Base-by-base conservation (phyloP, 2,113 vertebrate genomes). In the Caloenas nicobarica region DNA sequence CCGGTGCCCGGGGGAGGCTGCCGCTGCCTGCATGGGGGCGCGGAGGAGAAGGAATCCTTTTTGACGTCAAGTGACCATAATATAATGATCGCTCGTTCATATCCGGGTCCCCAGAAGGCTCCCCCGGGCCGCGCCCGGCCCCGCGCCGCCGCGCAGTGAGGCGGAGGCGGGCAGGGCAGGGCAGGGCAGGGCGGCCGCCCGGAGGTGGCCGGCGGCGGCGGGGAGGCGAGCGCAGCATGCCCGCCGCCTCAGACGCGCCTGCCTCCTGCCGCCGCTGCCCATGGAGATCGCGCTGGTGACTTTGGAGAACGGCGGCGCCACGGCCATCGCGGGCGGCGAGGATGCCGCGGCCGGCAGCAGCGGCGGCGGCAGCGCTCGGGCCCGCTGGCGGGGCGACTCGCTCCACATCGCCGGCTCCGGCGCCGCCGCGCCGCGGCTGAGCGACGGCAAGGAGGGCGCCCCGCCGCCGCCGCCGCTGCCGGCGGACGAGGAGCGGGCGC, bases 271-370 rank as follows among this genome's bases (percentile, higher is more conserved):
- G 95, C 95, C 68, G 21, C 82, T 18, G 89, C 82, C 68, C 88
- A 99, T 99, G 99, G 99, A 99, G 98, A 98, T 99, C 92, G 98
- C 98, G 93, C 97, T 98, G 98, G 98, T 99, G 97, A 98, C 98
- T 85, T 98, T 99, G 98, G 99, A 99, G 97, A 98, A 99, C 97
- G 98, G 98, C 77, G 98, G 98, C 79, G 97, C 98, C 92, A 89
- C 97, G 93, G 97, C 95, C 8, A 96, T 98, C 89, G 96, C 97
- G 54, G 98, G 96, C 94, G 97, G 97, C 70, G 94, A 94, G 53
- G 97, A 97, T 96, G 96, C 86, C 29, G 48, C 46, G 48, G 40
- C 42, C 38, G 14, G 77, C 61, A 95, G 94, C 57, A 98, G 98
- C 97, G 93, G 80, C 10, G 48, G 78, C 16, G n/a, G 68, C 64